Evolutionary conservation across 2,797 vertebrate genomes (phyloP), one percentile per base, ranked within the genome.

Genomic region (Acanthornis magna): DNA sequence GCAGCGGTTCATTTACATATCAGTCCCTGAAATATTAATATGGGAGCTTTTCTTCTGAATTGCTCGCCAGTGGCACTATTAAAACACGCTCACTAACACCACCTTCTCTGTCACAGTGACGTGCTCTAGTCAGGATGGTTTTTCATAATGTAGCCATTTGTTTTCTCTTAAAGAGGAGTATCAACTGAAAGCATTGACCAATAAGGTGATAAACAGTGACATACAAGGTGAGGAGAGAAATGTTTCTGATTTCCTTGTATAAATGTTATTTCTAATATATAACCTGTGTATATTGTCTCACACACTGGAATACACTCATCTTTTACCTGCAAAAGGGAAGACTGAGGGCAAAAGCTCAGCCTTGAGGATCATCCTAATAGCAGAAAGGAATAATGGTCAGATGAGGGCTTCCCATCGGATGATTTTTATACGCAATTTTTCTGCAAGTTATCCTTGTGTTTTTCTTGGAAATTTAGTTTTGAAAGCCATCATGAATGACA

Each of bases 11-110:
- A 85, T 95, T 83, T 92, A 58, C 57, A 65, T 83, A 67, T 83
- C 73, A 85, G 20, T 78, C 75, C 29, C 51, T 88, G 72, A 85
- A 93, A 77, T 79, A 85, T 82, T 94, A 85, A 80, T 61, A 53
- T 2, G 0, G 23, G 36, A 85, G 40, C 4, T 80, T 89, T 92
- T 82, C 34, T 88, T 20, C 10, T 65, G 42, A 89, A 71, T 45
- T 63, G 7, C 6, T 91, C 42, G 50, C 50, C 43, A 72, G 47
- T 1, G 5, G 20, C 40, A 72, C 32, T 51, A 7, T 48, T n/a
- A 92, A 85, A 79, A 16, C 10, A 55, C 36, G 7, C 55, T 66
- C 62, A 42, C 62, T 68, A 68, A 75, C 53, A 65, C 30, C 32
- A 80, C 7, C 32, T 65, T 60, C 26, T 54, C 57, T 78, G 42